Evolutionary conservation across 2,797 vertebrate genomes (phyloP).

Genomic region (Menidia menidia): DNA sequence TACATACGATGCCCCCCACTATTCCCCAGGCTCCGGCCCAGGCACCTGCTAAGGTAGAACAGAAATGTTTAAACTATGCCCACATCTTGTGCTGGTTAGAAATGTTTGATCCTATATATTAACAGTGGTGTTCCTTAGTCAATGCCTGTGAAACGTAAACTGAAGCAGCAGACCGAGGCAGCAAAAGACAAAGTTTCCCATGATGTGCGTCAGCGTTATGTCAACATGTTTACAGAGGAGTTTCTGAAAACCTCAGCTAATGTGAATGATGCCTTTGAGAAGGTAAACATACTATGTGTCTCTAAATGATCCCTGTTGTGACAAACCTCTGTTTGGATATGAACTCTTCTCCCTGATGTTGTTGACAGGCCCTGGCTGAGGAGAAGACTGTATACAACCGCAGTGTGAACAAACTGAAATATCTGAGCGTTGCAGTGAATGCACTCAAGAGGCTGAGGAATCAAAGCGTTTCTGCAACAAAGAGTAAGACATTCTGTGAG

Average conservation of each 20-base stretch:
- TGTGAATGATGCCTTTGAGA: constrained; percentile 85
- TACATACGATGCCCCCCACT: constrained; percentile 23
- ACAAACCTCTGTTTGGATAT: background rate
- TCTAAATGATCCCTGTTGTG: background rate
- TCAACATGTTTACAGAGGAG: constrained; percentile 84
- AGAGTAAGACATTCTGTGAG: constrained; percentile 61
- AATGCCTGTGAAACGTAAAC: constrained; percentile 63
- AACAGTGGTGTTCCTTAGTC: constrained; percentile 52
- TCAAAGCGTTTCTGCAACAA: constrained; percentile 66
- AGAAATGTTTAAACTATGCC: background rate
- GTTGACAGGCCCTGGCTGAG: constrained; percentile 82
- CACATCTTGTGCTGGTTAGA: background rate
- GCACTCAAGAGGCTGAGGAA: constrained; percentile 86
- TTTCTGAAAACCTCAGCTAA: constrained; percentile 81
- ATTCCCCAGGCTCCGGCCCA: constrained; percentile 45
- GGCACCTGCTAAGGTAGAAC: constrained; percentile 72
- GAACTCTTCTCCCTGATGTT: background rate
- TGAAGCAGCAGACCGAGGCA: constrained; percentile 60
- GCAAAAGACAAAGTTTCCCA: constrained; percentile 82
- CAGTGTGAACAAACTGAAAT: constrained; percentile 86
- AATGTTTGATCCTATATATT: background rate
- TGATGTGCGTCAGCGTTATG: constrained; percentile 83
- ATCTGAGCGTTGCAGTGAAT: constrained; percentile 86
- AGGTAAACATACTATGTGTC: constrained; percentile 71
- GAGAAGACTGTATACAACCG: constrained; percentile 85